Base-by-base conservation (phyloP, 1,140 invertebrate species). In the Apolygus lucorum region DNA sequence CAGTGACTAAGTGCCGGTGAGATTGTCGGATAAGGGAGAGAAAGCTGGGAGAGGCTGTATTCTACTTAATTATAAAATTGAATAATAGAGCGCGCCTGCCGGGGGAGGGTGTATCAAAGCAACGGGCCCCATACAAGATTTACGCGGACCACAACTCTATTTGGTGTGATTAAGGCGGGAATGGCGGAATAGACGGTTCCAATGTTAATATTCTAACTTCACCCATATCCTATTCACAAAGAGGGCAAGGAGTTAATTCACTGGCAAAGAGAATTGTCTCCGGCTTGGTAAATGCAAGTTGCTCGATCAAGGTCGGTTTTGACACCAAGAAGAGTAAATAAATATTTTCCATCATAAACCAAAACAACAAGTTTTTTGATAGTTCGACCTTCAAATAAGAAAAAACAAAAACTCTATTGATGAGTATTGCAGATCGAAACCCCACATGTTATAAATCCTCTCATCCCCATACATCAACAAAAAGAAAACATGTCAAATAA, bases 1-100 rank as follows among this genome's bases (percentile, higher is more conserved):
- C 13, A 22, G 54, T 24, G 22, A 17, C 54, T 59, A 59, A 59
- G 54, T 59, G 54, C 54, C 54, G 54, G 54, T 59, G 54, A 59
- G 54, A 59, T 59, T 24, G 54, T 22, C 54, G 4, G 54, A 59
- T 59, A 59, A 24, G 22, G 54, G 13, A 24, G 22, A 4, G 22
- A 24, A 59, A 59, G 54, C 54, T 17, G 11, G 22, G 22, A 22
- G 54, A 59, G 22, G 54, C 54, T 24, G 54, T 59, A 59, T 59
- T 59, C 22, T 59, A 59, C 54, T 59, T 59, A 59, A 59, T 59
- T 59, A 59, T 59, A 59, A 59, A 59, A 59, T 59, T 59, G 54
- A 59, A 59, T 59, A 59, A 59, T 59, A 59, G 11, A 59, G 54
- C 54, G 22, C 13, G 54, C 11, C 8, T 17, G 11, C 11, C 22